Percentiles rank a stretch among this genome's conserved stretches.
Evolutionary conservation across 2,797 vertebrate species (phyloP).

Genomic region (Pyrrhura leucotis): DNA sequence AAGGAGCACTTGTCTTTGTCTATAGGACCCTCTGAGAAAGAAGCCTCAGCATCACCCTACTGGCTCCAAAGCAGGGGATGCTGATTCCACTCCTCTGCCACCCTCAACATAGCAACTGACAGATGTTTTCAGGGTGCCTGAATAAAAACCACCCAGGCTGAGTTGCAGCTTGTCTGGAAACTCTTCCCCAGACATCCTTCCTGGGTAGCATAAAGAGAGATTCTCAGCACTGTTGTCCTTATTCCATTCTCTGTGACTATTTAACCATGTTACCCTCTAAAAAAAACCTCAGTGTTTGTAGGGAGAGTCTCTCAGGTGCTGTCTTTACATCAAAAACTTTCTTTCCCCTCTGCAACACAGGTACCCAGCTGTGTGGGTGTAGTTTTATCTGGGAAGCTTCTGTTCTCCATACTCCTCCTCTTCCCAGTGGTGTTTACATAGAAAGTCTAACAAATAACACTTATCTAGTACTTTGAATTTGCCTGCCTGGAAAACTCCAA

Average conservation of each 20-base stretch:
- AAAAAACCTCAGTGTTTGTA: background rate
- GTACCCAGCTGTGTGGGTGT: background rate
- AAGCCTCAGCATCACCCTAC: background rate
- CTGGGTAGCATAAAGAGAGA: background rate
- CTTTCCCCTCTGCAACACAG: accelerated
- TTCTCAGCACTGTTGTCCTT: background rate
- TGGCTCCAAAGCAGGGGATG: background rate
- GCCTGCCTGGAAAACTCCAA: background rate
- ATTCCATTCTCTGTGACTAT: background rate
- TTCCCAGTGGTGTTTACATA: background rate
- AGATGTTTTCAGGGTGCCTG: background rate
- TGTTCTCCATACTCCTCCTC: background rate
- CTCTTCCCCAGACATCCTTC: background rate
- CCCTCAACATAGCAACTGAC: background rate
- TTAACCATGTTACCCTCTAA: background rate
- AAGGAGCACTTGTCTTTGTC: accelerated
- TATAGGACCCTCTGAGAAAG: background rate
- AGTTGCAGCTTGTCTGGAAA: background rate
- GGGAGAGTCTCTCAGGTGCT: background rate
- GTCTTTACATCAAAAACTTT: background rate
- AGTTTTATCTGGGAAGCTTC: background rate
- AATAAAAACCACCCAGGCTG: background rate
- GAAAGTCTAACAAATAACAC: background rate
- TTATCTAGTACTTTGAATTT: background rate
- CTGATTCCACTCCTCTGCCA: background rate